Percentiles rank a stretch among this genome's conserved stretches.
Conservation (phyloP, 1,140 invertebrate species). For the Choristoneura fumiferana region DNA sequence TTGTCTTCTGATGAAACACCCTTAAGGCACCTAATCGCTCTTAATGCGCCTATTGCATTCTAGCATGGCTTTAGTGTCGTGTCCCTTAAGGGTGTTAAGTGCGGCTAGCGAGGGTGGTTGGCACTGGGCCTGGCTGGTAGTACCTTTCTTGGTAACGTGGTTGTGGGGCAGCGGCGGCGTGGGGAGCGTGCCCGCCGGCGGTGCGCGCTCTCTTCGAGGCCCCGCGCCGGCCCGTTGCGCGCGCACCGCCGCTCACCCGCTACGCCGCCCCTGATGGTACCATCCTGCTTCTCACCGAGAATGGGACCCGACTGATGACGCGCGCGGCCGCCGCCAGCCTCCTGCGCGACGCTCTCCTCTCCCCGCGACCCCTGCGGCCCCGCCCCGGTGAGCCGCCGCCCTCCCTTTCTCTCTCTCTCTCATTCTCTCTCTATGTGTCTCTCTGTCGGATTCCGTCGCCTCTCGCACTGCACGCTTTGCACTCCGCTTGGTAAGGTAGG, state of each 20-base stretch:
- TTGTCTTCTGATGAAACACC: slow-evolving; percentile 55
- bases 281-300: slow-evolving; percentile 76
- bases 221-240: slow-evolving; percentile 43
- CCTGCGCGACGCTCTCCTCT: slow-evolving; percentile 73
- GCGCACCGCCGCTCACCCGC: slow-evolving; percentile 63
- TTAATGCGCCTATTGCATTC: neutral
- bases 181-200: slow-evolving; percentile 63
- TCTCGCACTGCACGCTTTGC: slow-evolving; percentile 73
- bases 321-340: slow-evolving; percentile 73
- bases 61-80: neutral
- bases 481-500: slow-evolving; percentile 73
- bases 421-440: slow-evolving; percentile 56
- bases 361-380: slow-evolving; percentile 70
- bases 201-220: slow-evolving; percentile 65
- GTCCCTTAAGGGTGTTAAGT: slow-evolving; percentile 63
- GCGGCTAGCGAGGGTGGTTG: slow-evolving; percentile 56
- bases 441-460: slow-evolving; percentile 70
- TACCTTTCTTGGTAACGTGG: slow-evolving; percentile 65
- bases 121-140: slow-evolving; percentile 43
- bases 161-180: slow-evolving; percentile 70
- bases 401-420: slow-evolving; percentile 45
- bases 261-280: slow-evolving; percentile 74
- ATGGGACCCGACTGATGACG: slow-evolving; percentile 76
- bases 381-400: slow-evolving; percentile 75
- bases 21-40: slow-evolving; percentile 46